Evolutionary conservation across 2,888 invertebrate genomes (phyloP).

Genomic region (Rhagium mordax): DNA sequence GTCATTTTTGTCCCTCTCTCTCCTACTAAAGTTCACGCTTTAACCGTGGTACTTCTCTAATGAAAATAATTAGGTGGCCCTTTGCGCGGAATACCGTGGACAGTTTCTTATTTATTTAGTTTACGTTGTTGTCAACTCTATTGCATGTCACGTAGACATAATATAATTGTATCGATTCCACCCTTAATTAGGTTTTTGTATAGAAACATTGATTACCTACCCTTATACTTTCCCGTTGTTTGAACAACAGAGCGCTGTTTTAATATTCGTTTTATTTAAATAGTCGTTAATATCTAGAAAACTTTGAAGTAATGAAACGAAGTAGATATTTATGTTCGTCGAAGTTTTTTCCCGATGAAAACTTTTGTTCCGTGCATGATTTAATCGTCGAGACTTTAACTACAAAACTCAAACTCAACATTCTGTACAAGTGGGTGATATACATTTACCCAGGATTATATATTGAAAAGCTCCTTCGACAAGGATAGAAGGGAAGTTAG

Average conservation of each 20-base stretch:
- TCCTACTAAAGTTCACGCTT: no score
- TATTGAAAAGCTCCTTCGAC: conserved; percentile 20
- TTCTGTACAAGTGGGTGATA: conserved; percentile 30
- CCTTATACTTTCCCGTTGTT: neutral
- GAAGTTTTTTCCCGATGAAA: conserved; percentile 27
- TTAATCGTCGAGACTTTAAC: conserved; percentile 17
- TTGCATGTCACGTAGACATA: no score
- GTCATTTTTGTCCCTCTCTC: no score
- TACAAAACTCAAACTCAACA: conserved; percentile 29
- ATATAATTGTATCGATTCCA: no score
- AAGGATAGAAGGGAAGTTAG: conserved; percentile 11
- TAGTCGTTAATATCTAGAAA: conserved; percentile 10
- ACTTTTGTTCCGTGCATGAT: conserved; percentile 27
- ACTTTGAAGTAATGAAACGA: conserved; percentile 15
- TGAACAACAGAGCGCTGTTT: neutral
- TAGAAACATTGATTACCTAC: no score
- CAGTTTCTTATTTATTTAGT: no score
- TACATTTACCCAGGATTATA: conserved; percentile 29
- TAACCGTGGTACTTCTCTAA: no score
- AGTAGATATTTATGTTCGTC: conserved; percentile 26
- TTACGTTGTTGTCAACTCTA: no score
- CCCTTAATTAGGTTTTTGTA: no score
- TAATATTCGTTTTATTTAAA: conserved; percentile 5
- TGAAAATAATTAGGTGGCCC: no score
- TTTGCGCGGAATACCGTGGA: no score